Percentiles rank a stretch among this genome's conserved stretches.
phyloP scores from a whole-genome alignment of 2,888 invertebrate species.

The Tenthredo scrophulariae region DNA sequence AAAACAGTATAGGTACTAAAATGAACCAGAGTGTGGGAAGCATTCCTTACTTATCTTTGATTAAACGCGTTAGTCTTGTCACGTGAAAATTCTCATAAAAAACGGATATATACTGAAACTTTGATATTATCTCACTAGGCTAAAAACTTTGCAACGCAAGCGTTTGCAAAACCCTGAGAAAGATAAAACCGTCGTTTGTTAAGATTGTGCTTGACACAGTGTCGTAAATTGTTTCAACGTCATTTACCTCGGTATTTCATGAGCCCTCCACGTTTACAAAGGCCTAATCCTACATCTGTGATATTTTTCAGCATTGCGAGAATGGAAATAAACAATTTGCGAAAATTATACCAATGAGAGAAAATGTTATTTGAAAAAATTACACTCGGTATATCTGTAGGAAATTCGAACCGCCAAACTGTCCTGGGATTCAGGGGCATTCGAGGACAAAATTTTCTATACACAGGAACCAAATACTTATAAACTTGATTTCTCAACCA shows the following conservation, averaged over 20 bases:
- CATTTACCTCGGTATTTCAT: neutral
- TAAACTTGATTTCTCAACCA: neutral
- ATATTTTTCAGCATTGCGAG: neutral
- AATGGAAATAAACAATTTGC: neutral
- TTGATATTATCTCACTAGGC: conserved; percentile 22
- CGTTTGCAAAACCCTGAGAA: neutral
- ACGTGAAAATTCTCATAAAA: conserved; percentile 11
- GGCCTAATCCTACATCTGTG: neutral
- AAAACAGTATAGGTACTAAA: conserved; percentile 3
- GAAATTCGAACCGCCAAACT: neutral
- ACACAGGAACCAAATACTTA: neutral
- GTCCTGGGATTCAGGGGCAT: too few species aligned
- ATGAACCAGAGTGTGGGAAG: neutral
- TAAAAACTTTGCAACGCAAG: neutral
- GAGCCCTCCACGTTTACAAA: neutral
- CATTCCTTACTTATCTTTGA: conserved; percentile 30
- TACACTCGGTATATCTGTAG: neutral
- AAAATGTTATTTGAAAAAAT: neutral
- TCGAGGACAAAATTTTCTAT: neutral
- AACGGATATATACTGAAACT: neutral
- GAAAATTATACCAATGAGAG: neutral
- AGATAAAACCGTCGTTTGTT: neutral
- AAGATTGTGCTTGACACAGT: neutral
- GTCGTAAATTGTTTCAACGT: neutral
- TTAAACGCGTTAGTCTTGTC: conserved; percentile 26